Evolutionary conservation across 1,140 invertebrate species (phyloP), one percentile per base, ranked within the genome.

Genomic region (Drosophila kanapiae): DNA sequence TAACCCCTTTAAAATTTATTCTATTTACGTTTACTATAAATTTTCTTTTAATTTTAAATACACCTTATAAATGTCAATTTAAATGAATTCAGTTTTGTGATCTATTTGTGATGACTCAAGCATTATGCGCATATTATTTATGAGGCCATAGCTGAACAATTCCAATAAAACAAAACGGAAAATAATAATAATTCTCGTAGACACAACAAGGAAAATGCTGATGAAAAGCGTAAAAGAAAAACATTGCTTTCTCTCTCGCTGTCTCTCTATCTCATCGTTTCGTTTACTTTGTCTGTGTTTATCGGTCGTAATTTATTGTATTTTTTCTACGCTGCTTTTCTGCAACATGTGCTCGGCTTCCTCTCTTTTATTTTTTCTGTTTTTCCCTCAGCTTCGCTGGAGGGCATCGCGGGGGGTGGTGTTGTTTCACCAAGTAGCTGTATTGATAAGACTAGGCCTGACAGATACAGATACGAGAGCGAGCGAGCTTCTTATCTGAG

Each of bases 261-360:
- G 9, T 35, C 61, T 23, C 27, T 37, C 18, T 35, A 6, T 29
- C 40, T 14, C n/a, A 10, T 29, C 18, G 27, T 37, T 38, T 68
- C 43, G 51, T 54, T 54, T 68, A 33, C 58, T 65, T 67, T 48
- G 61, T 67, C 61, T 49, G 62, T 67, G 61, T 68, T 68, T 68
- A 68, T 68, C 65, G 37, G 16, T 67, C 45, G 65, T 49, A 67
- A 69, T 68, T 69, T 69, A 69, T 69, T 69, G 65, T 69, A 51
- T 68, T 69, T 69, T 68, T 68, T 67, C 61, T 40, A 67, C 64
- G 29, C 42, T 47, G 60, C 43, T 68, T 68, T 69, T 69, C 63
- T 68, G 62, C 65, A 69, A 69, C 65, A 69, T 69, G 65, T 69
- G 65, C 65, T 47, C 16, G 33, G 60, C 11, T 8, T n/a, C 8